phyloP scores from a whole-genome alignment of 1,140 invertebrate species.

The Drosophila athabasca region DNA sequence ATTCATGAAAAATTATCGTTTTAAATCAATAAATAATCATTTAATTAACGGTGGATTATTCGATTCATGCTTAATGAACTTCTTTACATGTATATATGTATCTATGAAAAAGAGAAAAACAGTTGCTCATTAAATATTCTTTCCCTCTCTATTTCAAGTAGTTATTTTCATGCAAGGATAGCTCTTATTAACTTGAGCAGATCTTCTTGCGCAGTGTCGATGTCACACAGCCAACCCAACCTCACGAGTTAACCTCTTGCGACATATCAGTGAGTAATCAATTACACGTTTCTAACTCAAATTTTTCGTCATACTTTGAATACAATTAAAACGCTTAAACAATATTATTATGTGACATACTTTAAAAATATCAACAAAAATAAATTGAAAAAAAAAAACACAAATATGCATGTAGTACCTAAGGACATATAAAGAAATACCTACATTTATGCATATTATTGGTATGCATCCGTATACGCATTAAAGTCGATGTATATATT shows the following conservation, averaged over 20 bases:
- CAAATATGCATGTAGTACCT: conserved; percentile 8
- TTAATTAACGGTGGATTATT: conserved; percentile 82
- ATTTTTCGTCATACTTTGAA: conserved; percentile 2
- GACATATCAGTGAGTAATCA: too few relatives aligned
- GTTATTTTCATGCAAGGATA: not conserved
- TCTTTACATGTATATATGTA: conserved; percentile 52
- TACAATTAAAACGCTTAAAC: conserved; percentile 20
- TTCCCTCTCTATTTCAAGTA: not conserved
- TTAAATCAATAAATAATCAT: conserved; percentile 78
- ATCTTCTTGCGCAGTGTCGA: not conserved
- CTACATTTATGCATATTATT: conserved; percentile 29
- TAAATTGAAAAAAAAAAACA: conserved; percentile 10
- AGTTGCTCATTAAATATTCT: conserved; percentile 5
- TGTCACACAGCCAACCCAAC: conserved; percentile 1
- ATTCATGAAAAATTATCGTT: conserved; percentile 41
- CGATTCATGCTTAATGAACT: conserved; percentile 74
- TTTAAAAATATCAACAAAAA: conserved; percentile 28
- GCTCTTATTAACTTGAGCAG: not conserved
- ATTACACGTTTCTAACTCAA: conserved; percentile 4
- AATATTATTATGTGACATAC: conserved; percentile 15
- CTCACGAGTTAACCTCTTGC: not conserved
- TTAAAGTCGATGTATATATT: conserved; percentile 16
- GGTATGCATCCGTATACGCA: conserved; percentile 25
- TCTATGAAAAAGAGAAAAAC: conserved; percentile 15
- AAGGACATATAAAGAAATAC: conserved; percentile 26